Percentiles rank a stretch among this genome's conserved stretches.
phyloP scores from a whole-genome alignment of 2,888 invertebrate genomes.

The Reticulitermes lucifugus region DNA sequence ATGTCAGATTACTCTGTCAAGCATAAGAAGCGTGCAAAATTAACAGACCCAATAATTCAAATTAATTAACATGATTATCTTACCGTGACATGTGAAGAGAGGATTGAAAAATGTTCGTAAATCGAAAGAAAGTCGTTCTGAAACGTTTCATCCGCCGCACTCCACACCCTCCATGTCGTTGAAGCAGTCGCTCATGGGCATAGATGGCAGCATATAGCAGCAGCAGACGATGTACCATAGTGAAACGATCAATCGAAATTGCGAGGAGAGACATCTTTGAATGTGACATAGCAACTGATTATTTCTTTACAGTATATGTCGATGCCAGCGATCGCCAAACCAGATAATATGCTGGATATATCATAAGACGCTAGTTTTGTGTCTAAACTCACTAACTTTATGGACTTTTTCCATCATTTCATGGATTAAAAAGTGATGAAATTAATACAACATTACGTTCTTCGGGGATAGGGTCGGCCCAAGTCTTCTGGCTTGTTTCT shows the following conservation, averaged over 20 bases:
- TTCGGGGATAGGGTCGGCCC: too few relatives aligned
- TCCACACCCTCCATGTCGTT: conserved; percentile 52
- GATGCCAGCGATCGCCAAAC: not conserved
- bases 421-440: too few relatives aligned
- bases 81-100: conserved; percentile 32
- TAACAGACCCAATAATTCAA: not conserved
- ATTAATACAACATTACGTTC: too few relatives aligned
- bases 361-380: too few relatives aligned
- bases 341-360: not conserved
- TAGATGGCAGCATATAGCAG: conserved; percentile 38
- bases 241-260: not conserved
- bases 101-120: conserved; percentile 36
- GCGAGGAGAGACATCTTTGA: not conserved
- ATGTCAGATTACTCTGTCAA: not conserved
- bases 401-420: too few relatives aligned
- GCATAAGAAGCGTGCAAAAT: not conserved
- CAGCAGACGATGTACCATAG: too few relatives aligned
- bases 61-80: not conserved
- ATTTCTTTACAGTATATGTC: not conserved
- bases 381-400: too few relatives aligned
- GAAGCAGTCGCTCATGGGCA: not conserved
- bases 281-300: too few relatives aligned
- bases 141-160: conserved; percentile 52
- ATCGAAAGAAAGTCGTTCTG: conserved; percentile 53
- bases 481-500: too few relatives aligned